Base-by-base conservation (phyloP, 2,888 invertebrate genomes). In the Stenodera caucasica region DNA sequence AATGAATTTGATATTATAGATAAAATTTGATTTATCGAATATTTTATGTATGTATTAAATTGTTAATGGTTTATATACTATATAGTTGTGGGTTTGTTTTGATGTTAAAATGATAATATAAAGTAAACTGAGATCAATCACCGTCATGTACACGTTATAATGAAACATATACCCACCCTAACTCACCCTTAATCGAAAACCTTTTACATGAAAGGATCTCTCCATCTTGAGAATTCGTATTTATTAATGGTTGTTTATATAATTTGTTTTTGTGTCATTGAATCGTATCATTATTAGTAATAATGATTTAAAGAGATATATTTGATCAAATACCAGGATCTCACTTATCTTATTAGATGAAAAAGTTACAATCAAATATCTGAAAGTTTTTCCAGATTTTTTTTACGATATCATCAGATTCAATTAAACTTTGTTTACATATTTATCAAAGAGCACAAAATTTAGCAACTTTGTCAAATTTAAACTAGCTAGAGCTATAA, bases 91-190 rank as follows among this genome's bases (percentile, higher is more conserved):
- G 58, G 56, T 53, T 64, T 64, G 61, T 66, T 66, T 62, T 61
- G 60, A 66, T 66, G 60, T 60, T 60, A 37, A 58, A 61, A 60
- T 64, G 64, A 66, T 60, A 58, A 62, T 40, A 56, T 55, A 40
- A 21, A 49, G 33, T 37, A 26, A 62, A 58, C 53, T 45, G 37
- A 59, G 57, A 64, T 64, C 64, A 64, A 62, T 64, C 64, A 64
- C 52, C 58, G 55, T 61, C 55, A 55, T 51, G 30, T 40, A 61
- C 40, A 53, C 55, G 55, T 61, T 55, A 57, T 53, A 61, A 61
- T 57, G 57, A 61, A 61, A 55, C 55, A 57, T 53, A 35, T 52
- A 26, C 37, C 52, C 58, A n/a, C n/a, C n/a, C n/a, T n/a, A n/a
- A n/a, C n/a, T 53, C 2, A 49, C 54, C 57, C 57, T 54, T 40